A percentile compares a stretch with the other conserved stretches of the same genome.
Evolutionary conservation across 2,888 invertebrate genomes (phyloP).

Genomic region (Chesias legatella): DNA sequence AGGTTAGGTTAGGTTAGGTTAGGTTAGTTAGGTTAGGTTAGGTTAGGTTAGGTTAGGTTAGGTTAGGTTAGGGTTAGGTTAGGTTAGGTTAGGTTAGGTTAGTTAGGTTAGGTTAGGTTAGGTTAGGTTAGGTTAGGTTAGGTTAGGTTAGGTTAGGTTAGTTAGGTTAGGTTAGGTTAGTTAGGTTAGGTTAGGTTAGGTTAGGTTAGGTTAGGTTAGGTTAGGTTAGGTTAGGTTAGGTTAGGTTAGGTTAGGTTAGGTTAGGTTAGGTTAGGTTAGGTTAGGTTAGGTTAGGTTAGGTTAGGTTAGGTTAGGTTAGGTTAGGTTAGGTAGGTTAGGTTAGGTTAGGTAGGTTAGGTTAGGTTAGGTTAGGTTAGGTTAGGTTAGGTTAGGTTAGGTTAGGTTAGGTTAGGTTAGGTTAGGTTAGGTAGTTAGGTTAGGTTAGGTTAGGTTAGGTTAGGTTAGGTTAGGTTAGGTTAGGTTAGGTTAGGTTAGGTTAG

Average conservation of each 20-base stretch:
- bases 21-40: slow-evolving; percentile 23
- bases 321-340: too few relatives aligned
- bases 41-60: slow-evolving; percentile 19
- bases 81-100: slow-evolving; percentile 18
- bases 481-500: slow-evolving; percentile 19
- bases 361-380: slow-evolving; percentile 20
- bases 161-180: too few relatives aligned
- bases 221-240: slow-evolving; percentile 21
- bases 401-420: slow-evolving; percentile 24
- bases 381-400: slow-evolving; percentile 23
- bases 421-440: slow-evolving; percentile 22
- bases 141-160: slow-evolving; percentile 24
- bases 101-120: slow-evolving; percentile 34
- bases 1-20: slow-evolving; percentile 22
- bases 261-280: slow-evolving; percentile 18
- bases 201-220: slow-evolving; percentile 19
- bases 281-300: slow-evolving; percentile 19
- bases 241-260: slow-evolving; percentile 21
- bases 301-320: slow-evolving; percentile 22
- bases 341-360: too few relatives aligned
- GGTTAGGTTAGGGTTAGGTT: too few relatives aligned
- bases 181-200: slow-evolving; percentile 22
- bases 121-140: slow-evolving; percentile 26
- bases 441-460: slow-evolving; percentile 23
- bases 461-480: too few relatives aligned